phyloP scores from a whole-genome alignment of 2,888 invertebrate species.

The Mimachlamys varia region DNA sequence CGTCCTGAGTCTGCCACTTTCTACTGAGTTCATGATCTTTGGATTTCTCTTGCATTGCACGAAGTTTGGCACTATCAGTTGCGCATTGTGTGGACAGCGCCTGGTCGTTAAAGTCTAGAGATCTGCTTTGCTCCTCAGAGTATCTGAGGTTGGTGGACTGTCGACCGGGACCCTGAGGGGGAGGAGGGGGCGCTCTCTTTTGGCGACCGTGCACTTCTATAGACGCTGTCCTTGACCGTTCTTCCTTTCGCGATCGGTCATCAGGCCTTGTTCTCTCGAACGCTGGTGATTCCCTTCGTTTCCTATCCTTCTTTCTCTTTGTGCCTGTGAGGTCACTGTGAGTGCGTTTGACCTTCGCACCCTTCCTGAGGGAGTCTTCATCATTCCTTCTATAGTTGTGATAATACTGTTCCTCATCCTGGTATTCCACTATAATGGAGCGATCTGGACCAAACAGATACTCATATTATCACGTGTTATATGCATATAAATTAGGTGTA shows the following conservation, averaged over 20 bases:
- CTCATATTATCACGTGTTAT: background rate
- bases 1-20: constrained; percentile 47
- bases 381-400: constrained; percentile 59
- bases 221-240: constrained; percentile 38
- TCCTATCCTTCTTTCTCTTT: constrained; percentile 46
- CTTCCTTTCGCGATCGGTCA: constrained; percentile 25
- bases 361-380: constrained; percentile 42
- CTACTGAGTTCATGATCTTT: constrained; percentile 49
- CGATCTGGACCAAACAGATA: background rate
- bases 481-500: too few relatives aligned
- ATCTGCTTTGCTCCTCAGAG: constrained; percentile 39
- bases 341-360: constrained; percentile 50
- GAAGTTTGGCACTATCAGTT: constrained; percentile 67
- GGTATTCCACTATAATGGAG: constrained; percentile 55
- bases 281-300: constrained; percentile 46
- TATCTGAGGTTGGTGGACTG: background rate
- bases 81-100: constrained; percentile 48
- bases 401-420: constrained; percentile 57
- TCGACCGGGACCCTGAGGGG: background rate
- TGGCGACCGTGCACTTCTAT: constrained; percentile 46
- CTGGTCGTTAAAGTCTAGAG: constrained; percentile 46
- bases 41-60: constrained; percentile 60
- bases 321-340: constrained; percentile 54
- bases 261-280: constrained; percentile 31
- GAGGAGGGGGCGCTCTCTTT: background rate